These are phyloP conservation scores for Phymatocera aterrima DNA, from an alignment of 2,888 invertebrate genomes.

Conservation along the genomic window DNA sequence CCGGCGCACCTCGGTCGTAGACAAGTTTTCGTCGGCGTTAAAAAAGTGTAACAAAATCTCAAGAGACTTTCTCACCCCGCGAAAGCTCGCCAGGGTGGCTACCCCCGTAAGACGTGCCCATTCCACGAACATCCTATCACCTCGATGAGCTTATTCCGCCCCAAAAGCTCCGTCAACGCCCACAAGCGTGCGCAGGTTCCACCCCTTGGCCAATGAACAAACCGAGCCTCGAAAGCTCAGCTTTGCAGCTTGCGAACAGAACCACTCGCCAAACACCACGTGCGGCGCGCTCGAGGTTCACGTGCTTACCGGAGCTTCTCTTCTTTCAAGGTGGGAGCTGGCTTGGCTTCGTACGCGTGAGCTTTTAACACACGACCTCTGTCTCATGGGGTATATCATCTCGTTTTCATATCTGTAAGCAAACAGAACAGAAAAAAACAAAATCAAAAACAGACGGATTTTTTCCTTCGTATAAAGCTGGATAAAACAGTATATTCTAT, in stretches of 20 bases:
- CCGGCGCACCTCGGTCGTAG: conserved; percentile 43
- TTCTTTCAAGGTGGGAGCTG: conserved; percentile 53
- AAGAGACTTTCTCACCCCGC: conserved; percentile 24
- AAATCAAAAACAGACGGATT: too few species aligned
- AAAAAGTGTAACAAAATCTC: conserved; percentile 47
- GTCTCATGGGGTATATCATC: neutral
- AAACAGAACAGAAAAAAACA: too few species aligned
- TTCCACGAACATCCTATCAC: conserved; percentile 68
- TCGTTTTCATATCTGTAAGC: neutral
- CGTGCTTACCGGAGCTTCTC: conserved; percentile 66
- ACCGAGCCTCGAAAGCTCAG: conserved; percentile 66
- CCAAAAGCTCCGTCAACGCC: conserved; percentile 68
- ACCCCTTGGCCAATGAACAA: conserved; percentile 69
- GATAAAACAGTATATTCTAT: too few species aligned
- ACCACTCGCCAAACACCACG: conserved; percentile 71
- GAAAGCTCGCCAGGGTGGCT: conserved; percentile 53
- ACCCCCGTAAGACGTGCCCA: conserved; percentile 67
- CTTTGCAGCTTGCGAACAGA: conserved; percentile 60
- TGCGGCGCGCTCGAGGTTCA: conserved; percentile 72
- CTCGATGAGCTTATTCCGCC: conserved; percentile 67
- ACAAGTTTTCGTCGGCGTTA: conserved; percentile 52
- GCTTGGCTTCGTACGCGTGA: conserved; percentile 17
- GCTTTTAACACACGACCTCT: neutral
- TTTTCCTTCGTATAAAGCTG: too few species aligned
- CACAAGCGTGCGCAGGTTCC: conserved; percentile 71